These are phyloP conservation scores for Lycocorax pyrrhopterus DNA, from an alignment of 2,113 vertebrate genomes.

Conservation along the genomic window DNA sequence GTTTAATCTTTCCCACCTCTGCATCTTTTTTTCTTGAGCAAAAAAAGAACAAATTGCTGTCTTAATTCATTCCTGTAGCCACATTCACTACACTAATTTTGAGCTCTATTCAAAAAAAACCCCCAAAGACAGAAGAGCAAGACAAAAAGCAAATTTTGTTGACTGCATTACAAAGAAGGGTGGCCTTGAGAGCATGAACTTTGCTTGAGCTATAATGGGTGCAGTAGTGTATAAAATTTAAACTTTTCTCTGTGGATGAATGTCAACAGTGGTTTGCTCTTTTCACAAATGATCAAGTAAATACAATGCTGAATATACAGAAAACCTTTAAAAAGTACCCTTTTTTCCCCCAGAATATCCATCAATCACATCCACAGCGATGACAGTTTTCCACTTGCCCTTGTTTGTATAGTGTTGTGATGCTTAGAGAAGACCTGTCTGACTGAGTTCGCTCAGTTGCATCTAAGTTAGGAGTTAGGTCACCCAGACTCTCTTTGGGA, in stretches of 20 bases:
- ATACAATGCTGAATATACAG: not conserved
- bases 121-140: not conserved
- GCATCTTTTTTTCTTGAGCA: not conserved
- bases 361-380: not conserved
- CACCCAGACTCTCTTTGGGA: not conserved
- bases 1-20: not conserved
- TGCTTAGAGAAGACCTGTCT: not conserved
- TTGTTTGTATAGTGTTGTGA: not conserved
- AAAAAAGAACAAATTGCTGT: not conserved
- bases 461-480: not conserved
- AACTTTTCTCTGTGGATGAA: not conserved
- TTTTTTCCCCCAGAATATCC: not conserved
- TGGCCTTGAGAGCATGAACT: slow-evolving; percentile 17
- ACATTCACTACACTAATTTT: not conserved
- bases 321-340: not conserved
- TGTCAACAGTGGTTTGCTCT: slow-evolving; percentile 24
- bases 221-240: slow-evolving; percentile 25
- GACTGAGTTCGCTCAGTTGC: not conserved
- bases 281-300: slow-evolving; percentile 21
- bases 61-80: not conserved
- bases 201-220: slow-evolving; percentile 3
- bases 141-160: not conserved
- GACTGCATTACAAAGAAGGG: not conserved
- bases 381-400: not conserved
- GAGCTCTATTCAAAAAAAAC: not conserved